These are phyloP conservation scores for Scytalopus superciliaris DNA, from an alignment of 2,113 vertebrate genomes.

Conservation along the genomic window DNA sequence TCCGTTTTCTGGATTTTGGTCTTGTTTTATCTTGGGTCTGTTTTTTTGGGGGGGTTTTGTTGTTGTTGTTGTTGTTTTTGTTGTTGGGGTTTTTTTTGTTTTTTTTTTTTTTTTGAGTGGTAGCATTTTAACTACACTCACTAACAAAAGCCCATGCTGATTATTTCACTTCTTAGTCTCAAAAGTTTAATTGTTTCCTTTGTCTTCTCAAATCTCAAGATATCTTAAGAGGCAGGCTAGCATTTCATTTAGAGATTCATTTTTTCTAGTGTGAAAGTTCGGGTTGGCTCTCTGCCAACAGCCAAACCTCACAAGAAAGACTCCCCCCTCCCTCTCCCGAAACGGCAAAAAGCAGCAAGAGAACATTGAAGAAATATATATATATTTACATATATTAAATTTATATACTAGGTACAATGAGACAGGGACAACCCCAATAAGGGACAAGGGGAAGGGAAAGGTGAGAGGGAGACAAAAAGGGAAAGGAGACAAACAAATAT, in stretches of 20 bases:
- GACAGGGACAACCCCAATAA: too few species aligned
- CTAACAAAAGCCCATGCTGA: not conserved
- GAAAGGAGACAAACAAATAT: too few species aligned
- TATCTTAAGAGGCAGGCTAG: rapidly evolving
- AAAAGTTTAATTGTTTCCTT: not conserved
- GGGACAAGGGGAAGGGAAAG: too few species aligned
- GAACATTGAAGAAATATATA: too few species aligned
- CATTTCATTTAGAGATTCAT: not conserved
- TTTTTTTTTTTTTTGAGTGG: not conserved
- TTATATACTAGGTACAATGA: too few species aligned
- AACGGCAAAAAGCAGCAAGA: too few species aligned
- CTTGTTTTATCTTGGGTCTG: not conserved
- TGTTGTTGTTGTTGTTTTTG: not conserved
- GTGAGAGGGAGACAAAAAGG: too few species aligned
- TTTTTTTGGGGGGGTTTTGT: not conserved
- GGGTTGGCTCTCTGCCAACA: too few species aligned
- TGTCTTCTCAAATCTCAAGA: not conserved
- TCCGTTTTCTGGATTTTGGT: not conserved
- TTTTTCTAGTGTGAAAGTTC: too few species aligned
- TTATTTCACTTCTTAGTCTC: not conserved
- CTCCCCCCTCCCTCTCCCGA: too few species aligned
- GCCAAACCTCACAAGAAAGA: too few species aligned
- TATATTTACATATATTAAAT: too few species aligned
- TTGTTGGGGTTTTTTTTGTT: not conserved
- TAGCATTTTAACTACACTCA: not conserved